phyloP scores from a whole-genome alignment of 2,113 vertebrate species.

The Tychaedon coryphoeus region DNA sequence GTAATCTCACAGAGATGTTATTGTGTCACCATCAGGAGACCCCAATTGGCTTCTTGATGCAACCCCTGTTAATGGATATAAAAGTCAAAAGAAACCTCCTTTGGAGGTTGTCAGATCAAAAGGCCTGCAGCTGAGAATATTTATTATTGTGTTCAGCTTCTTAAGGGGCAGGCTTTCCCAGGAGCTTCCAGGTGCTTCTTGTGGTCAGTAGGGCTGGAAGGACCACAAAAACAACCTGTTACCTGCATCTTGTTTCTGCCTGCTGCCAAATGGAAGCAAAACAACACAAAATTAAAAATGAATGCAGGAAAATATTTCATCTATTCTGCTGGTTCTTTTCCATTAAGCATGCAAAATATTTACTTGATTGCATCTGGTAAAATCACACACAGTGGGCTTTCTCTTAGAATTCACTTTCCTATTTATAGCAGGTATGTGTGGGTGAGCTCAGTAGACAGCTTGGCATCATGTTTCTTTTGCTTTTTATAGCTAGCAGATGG shows the following conservation, averaged over 20 bases:
- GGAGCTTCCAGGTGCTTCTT: background rate
- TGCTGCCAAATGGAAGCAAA: background rate
- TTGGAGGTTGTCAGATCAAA: background rate
- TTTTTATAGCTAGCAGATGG: conserved; percentile 70
- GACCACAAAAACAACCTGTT: background rate
- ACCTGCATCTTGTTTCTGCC: background rate
- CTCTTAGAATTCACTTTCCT: background rate
- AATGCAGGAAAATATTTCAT: background rate
- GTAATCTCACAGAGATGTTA: background rate
- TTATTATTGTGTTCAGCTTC: background rate
- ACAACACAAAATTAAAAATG: background rate
- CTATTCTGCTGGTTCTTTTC: background rate
- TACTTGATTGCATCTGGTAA: background rate
- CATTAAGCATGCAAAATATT: background rate
- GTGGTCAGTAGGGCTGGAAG: background rate
- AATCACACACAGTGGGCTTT: background rate
- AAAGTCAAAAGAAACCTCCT: background rate
- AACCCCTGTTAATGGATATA: background rate
- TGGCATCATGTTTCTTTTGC: background rate
- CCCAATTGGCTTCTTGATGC: background rate
- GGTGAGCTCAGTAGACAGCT: background rate
- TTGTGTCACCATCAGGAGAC: rapidly evolving
- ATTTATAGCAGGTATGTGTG: background rate
- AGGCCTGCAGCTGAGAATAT: background rate
- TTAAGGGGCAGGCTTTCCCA: background rate